These are phyloP conservation scores for Danio jaintianensis DNA, from an alignment of 2,797 vertebrate species.

Conservation along the genomic window DNA sequence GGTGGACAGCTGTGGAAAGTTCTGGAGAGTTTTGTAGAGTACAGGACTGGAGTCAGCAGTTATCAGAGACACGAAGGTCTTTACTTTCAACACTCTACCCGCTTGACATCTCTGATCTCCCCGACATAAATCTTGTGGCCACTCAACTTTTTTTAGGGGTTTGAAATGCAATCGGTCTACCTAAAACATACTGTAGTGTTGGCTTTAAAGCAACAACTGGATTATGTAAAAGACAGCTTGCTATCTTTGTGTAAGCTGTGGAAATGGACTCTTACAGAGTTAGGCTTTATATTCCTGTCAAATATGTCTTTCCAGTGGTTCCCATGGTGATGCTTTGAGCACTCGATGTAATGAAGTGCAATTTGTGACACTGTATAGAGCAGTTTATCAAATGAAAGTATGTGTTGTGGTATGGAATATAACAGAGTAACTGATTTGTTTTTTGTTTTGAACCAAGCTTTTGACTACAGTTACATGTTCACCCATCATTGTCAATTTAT, in stretches of 20 bases:
- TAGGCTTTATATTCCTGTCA: conserved; percentile 33
- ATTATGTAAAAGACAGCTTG: conserved; percentile 18
- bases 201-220: conserved; percentile 49
- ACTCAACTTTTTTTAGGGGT: conserved; percentile 27
- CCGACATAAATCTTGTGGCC: conserved; percentile 46
- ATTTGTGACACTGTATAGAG: conserved; percentile 12
- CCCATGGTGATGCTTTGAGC: conserved; percentile 44
- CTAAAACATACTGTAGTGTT: conserved; percentile 43
- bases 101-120: conserved; percentile 2
- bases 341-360: conserved; percentile 25
- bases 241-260: background rate
- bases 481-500: too few species aligned
- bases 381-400: conserved; percentile 28
- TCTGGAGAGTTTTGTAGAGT: conserved; percentile 34
- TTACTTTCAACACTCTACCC: conserved; percentile 22
- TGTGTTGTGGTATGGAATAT: background rate
- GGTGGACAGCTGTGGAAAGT: conserved; percentile 61
- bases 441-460: background rate
- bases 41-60: conserved; percentile 58
- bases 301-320: conserved; percentile 32
- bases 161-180: conserved; percentile 35
- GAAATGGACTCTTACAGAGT: conserved; percentile 22
- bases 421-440: background rate
- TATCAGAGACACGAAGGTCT: conserved; percentile 65
- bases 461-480: background rate